Conservation (phyloP, 1,140 invertebrate species). For the Delia radicum region DNA sequence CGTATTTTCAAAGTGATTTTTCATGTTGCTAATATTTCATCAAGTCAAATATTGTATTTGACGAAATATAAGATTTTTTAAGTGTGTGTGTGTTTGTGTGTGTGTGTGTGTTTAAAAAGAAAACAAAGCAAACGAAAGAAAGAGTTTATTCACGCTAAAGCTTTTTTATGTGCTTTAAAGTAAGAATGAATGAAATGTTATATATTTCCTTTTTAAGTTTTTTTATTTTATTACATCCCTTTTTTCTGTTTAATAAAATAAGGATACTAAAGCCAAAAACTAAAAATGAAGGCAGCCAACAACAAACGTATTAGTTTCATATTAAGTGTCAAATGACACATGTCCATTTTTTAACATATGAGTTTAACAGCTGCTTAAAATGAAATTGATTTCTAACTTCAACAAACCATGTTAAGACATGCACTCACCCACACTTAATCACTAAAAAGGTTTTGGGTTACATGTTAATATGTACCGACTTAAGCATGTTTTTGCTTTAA, state of each 20-base stretch:
- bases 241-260: background rate
- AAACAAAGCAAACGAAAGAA: background rate
- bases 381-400: constrained; percentile 9
- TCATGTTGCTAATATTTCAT: constrained; percentile 23
- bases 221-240: too few relatives aligned
- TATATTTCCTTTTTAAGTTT: background rate
- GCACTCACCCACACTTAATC: background rate
- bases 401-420: background rate
- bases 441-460: background rate
- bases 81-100: background rate
- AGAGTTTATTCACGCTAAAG: background rate
- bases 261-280: background rate
- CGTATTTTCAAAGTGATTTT: constrained; percentile 20
- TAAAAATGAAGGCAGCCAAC: background rate
- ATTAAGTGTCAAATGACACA: constrained; percentile 21
- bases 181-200: background rate
- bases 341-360: constrained; percentile 19
- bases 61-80: constrained; percentile 6
- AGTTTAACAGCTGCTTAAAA: constrained; percentile 20
- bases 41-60: constrained; percentile 22
- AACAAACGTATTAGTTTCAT: constrained; percentile 6
- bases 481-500: background rate
- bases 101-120: background rate
- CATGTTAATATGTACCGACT: background rate
- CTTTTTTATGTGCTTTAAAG: background rate